Evolutionary conservation across 2,113 vertebrate genomes (phyloP).

Genomic region (Trematomus loennbergii): DNA sequence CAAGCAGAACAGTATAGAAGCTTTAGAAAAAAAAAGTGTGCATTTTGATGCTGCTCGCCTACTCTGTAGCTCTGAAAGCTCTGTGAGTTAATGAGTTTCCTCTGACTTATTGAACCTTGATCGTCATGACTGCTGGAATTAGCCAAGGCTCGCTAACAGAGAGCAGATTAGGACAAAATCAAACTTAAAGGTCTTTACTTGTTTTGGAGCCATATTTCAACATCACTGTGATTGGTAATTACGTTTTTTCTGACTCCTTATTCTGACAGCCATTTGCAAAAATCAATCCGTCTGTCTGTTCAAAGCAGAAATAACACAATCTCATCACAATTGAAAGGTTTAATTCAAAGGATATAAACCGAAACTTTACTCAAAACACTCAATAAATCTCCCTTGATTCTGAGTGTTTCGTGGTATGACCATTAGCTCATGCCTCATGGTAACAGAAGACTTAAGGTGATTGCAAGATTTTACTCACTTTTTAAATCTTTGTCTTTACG

Average conservation of each 20-base stretch:
- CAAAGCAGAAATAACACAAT: too few relatives aligned
- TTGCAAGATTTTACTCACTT: too few relatives aligned
- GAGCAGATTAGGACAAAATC: conserved; percentile 1
- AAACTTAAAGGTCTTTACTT: neutral
- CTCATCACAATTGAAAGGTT: neutral
- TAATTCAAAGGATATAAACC: neutral
- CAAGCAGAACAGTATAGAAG: conserved; percentile 25
- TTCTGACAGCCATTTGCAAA: neutral
- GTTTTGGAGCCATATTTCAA: neutral
- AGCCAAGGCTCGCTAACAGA: conserved; percentile 17
- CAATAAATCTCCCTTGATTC: too few relatives aligned
- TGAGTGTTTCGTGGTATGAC: too few relatives aligned
- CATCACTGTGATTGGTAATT: neutral
- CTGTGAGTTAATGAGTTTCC: conserved; percentile 58
- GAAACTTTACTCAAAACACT: too few relatives aligned
- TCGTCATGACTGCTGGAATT: conserved; percentile 36
- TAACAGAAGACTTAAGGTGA: too few relatives aligned
- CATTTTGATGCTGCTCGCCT: conserved; percentile 13
- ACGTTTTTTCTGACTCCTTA: neutral
- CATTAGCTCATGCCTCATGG: too few relatives aligned
- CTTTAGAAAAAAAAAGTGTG: conserved; percentile 36
- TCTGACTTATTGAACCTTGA: conserved; percentile 55
- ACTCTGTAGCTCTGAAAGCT: conserved; percentile 40
- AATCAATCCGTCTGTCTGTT: neutral
- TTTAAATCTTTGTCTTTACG: too few relatives aligned